Base-by-base conservation (phyloP, 2,797 vertebrate genomes). In the Tiaroga cobitis region DNA sequence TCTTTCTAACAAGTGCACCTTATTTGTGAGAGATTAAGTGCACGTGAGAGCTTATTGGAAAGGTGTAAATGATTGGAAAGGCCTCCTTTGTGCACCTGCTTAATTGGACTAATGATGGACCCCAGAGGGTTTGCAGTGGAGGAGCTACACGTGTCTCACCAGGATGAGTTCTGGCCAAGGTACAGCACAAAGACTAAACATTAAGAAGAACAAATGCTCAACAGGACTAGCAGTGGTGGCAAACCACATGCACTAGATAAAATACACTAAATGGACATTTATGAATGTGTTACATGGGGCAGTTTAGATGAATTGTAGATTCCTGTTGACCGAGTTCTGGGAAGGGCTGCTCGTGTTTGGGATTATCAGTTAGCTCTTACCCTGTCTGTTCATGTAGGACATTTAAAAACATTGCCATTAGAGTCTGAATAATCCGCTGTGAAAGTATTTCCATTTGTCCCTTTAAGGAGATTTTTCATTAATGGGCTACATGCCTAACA, bases 1-100 rank as follows among this genome's bases (percentile, higher is more conserved):
- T 93, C 93, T 94, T 95, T 96, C 95, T 96, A 95, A 95, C 93
- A 95, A 96, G 95, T 97, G 95, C 95, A 93, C 92, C 93, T 96
- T 96, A 95, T 97, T 97, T 96, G 95, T 93, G 94, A 95, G 96
- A 97, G 97, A 97, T 98, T 97, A 97, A 94, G 94, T 95, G 95
- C 95, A 94, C 94, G 93, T 94, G 84, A 90, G 95, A 94, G 96
- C 96, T 96, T 95, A 96, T 97, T 96, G 95, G 95, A 93, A 96
- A 97, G 96, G 96, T 97, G 96, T 96, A 95, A 97, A 97, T 96
- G 92, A 97, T 97, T 94, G 92, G 94, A 80, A 94, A 94, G 95
- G 93, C 94, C 93, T 95, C 95, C 95, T 96, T 94, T 94, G 91
- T 94, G 93, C 96, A 97, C 96, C 96, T 96, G 96, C 95, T 95